Base-by-base conservation (phyloP, 2,797 vertebrate genomes). In the Thaleichthys pacificus region DNA sequence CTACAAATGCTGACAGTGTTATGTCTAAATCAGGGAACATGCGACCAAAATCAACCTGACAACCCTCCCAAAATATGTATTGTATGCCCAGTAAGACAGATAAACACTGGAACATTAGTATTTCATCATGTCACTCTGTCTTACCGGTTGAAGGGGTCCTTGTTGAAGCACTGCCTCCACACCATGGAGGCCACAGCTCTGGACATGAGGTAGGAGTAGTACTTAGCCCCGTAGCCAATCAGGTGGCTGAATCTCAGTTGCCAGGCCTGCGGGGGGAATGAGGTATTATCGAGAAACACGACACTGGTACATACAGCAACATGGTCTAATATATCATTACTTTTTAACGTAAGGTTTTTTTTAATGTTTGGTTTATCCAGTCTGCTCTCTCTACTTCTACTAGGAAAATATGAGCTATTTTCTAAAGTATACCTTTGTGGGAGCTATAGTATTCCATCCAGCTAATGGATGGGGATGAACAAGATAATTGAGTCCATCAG, bases 151-250 rank as follows among this genome's bases (percentile, higher is more conserved):
- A 99, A 93, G 0, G 97, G 97, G 79, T 99, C 94, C 84, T 93
- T 93, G 71, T 93, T 75, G 80, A 99, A 99, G 85, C 98, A 98
- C 70, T 97, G 95, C 70, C 93, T 97, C 97, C 97, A 99, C 72
- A 99, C 93, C 97, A 99, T 98, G 17, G 96, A 97, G 1, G 98
- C 97, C 70, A 99, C 96, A 0, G 98, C 97, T 28, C 97, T 88
- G 76, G 97, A 99, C 97, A 99, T 95, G 78, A 99, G 94, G 89
- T 99, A 99, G 32, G 97, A 99, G 84, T 99, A 99, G 58, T 99
- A 99, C 66, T 98, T 99, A 77, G 96, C 97, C 12, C 97, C 97
- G 0, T 99, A 99, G 72, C 98, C 96, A 72, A 97, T 94, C 0
- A 99, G 95, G 86, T 99, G 98, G 88, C 96, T 97, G 91, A 99